Conservation (phyloP, 2,797 vertebrate species). For the Euphonia xanthogaster region DNA sequence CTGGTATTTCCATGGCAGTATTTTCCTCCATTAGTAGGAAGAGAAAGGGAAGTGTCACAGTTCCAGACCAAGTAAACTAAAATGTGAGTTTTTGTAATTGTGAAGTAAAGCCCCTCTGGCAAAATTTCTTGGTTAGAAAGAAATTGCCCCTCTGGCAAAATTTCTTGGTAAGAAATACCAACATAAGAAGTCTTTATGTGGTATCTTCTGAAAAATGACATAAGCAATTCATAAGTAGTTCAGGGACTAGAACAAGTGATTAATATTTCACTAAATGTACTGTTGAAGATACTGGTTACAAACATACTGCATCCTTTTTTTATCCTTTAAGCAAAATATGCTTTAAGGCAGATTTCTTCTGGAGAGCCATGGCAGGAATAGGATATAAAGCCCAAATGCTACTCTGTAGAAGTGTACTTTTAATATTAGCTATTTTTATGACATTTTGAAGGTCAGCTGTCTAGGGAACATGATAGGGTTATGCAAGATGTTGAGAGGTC, state of each 20-base stretch:
- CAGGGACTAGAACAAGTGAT: slow-evolving; percentile 21
- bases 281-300: neutral
- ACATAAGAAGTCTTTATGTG: neutral
- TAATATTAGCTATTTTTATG: slow-evolving; percentile 36
- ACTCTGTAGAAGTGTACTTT: neutral
- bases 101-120: neutral
- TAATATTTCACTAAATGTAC: slow-evolving; percentile 50
- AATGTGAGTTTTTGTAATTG: neutral
- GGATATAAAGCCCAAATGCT: neutral
- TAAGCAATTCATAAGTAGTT: slow-evolving; percentile 15
- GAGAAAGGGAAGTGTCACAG: neutral
- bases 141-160: neutral
- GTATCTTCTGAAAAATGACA: neutral
- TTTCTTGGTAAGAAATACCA: neutral
- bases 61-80: neutral
- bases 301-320: slow-evolving; percentile 16
- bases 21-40: neutral
- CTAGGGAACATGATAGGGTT: neutral
- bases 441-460: slow-evolving; percentile 28
- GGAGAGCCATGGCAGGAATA: neutral
- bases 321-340: slow-evolving; percentile 8
- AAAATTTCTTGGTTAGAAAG: neutral
- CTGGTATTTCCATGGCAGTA: neutral
- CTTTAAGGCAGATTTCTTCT: slow-evolving; percentile 27
- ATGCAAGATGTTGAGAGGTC: slow-evolving; percentile 1